These are phyloP conservation scores for Drosophila testacea DNA, from an alignment of 2,888 invertebrate species.

Conservation along the genomic window DNA sequence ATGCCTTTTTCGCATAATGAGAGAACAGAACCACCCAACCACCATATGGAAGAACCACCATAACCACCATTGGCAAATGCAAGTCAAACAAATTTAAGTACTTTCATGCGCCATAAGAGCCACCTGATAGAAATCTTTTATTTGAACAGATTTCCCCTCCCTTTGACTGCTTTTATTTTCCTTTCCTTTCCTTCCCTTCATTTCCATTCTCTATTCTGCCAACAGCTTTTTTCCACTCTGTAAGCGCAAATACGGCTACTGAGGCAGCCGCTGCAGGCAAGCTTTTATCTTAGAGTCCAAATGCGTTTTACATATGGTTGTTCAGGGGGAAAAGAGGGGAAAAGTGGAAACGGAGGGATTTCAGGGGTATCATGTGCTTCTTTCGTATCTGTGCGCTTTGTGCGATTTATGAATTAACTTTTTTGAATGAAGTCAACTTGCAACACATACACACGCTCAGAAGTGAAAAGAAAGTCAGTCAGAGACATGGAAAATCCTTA, in stretches of 20 bases:
- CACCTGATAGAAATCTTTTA: slow-evolving; percentile 80
- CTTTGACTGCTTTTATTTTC: background rate
- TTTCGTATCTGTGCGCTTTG: slow-evolving; percentile 75
- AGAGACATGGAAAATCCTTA: slow-evolving; percentile 72
- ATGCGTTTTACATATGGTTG: slow-evolving; percentile 67
- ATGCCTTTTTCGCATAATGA: slow-evolving; percentile 59
- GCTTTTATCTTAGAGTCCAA: slow-evolving; percentile 69
- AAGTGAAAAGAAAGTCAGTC: slow-evolving; percentile 27
- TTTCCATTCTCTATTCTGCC: background rate
- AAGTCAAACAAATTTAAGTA: slow-evolving; percentile 80
- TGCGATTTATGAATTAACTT: slow-evolving; percentile 80
- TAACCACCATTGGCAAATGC: slow-evolving; percentile 48
- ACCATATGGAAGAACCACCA: background rate
- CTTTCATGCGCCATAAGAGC: slow-evolving; percentile 78
- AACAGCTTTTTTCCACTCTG: slow-evolving; percentile 29
- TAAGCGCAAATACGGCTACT: slow-evolving; percentile 31
- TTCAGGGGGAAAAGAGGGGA: background rate
- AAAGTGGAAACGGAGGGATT: background rate
- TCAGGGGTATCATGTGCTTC: slow-evolving; percentile 43
- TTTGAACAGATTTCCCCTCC: slow-evolving; percentile 50
- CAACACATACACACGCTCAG: slow-evolving; percentile 29
- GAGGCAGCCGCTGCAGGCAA: slow-evolving; percentile 56
- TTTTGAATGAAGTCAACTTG: slow-evolving; percentile 78
- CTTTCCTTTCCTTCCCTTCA: too few relatives aligned
- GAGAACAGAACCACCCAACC: slow-evolving; percentile 18